Evolutionary conservation across 1,140 invertebrate genomes (phyloP).

Genomic region (Saccostrea cuccullata): DNA sequence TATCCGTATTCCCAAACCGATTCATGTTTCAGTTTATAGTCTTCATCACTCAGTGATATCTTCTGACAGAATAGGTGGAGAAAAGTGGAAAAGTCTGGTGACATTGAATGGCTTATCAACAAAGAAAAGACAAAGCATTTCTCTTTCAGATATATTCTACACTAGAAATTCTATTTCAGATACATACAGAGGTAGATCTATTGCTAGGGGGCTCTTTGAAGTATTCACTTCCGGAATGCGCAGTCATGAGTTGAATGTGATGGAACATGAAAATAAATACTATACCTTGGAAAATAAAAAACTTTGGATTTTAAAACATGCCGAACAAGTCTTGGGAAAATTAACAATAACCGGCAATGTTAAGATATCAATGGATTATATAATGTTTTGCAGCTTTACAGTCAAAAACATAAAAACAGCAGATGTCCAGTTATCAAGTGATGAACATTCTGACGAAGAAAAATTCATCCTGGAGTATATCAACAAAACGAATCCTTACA

Average conservation of each 20-base stretch:
- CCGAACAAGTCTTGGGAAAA: neutral
- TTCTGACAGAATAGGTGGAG: neutral
- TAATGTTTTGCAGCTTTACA: neutral
- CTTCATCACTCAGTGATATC: neutral
- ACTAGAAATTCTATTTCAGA: neutral
- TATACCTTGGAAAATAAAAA: neutral
- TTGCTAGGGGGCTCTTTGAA: neutral
- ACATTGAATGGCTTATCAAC: neutral
- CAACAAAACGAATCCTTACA: too few relatives aligned
- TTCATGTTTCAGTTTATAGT: neutral
- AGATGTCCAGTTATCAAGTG: neutral
- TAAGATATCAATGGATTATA: neutral
- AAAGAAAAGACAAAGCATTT: neutral
- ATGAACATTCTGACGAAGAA: neutral
- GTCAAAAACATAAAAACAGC: neutral
- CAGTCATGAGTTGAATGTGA: neutral
- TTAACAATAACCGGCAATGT: neutral
- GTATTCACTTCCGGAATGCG: neutral
- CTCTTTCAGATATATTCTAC: neutral
- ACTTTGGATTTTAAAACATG: neutral
- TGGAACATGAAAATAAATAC: neutral
- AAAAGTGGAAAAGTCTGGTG: neutral
- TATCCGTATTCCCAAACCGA: neutral
- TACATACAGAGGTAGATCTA: neutral
- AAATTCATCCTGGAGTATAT: neutral